These are phyloP conservation scores for Dolichoris vasculosae DNA, from an alignment of 1,140 invertebrate genomes.

Conservation along the genomic window DNA sequence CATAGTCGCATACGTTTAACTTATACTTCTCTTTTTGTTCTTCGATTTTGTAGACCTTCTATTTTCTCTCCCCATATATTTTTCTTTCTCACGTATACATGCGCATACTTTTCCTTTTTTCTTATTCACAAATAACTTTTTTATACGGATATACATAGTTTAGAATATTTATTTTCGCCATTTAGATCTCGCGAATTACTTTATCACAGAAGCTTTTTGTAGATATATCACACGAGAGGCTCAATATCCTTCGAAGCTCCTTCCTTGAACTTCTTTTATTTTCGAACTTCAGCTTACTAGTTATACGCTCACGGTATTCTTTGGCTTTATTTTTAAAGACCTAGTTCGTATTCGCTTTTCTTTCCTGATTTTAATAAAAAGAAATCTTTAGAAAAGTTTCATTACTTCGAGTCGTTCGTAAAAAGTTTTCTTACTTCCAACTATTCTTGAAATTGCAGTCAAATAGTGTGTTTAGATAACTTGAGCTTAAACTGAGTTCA, in stretches of 20 bases:
- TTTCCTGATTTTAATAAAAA: background rate
- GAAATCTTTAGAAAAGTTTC: slow-evolving; percentile 5
- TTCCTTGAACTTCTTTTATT: slow-evolving; percentile 24
- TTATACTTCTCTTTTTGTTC: background rate
- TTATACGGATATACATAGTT: background rate
- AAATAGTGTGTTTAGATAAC: no score
- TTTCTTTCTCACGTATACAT: background rate
- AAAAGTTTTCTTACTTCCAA: background rate
- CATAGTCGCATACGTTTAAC: background rate
- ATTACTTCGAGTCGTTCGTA: background rate
- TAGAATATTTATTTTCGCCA: background rate
- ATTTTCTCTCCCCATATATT: background rate
- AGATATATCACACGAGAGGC: background rate
- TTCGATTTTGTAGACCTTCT: background rate
- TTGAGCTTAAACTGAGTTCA: background rate
- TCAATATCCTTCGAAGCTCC: slow-evolving; percentile 13
- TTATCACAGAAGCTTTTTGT: background rate
- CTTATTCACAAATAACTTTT: background rate
- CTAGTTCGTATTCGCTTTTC: no score
- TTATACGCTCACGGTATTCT: background rate
- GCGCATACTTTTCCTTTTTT: background rate
- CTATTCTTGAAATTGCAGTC: background rate
- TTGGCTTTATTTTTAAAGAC: background rate
- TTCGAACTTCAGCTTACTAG: background rate
- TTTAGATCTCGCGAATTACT: background rate